Evolutionary conservation across 2,797 vertebrate genomes (phyloP), one percentile per base, ranked within the genome.

Genomic region (Gymnopithys bicolor): DNA sequence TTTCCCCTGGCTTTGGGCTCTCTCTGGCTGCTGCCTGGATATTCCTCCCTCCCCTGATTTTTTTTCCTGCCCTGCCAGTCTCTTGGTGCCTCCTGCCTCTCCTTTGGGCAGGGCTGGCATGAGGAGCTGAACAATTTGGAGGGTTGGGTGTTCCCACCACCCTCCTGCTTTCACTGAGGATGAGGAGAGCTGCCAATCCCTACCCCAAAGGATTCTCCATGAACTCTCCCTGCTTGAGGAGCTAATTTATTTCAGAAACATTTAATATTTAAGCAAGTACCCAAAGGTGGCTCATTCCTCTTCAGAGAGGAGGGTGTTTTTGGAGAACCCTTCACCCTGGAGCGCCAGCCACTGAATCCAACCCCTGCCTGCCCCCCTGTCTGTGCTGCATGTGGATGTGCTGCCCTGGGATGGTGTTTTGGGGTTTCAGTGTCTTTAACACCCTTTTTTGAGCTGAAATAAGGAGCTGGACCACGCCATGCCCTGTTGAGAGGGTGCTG

Each of bases 1-100:
- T 96, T 69, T 49, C 89, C 59, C 80, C 66, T 77, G 23, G 91
- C 80, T 76, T 71, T 49, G 85, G 63, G 75, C 92, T 92, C n/a
- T 70, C 53, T 32, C 81, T 87, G 81, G 41, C 94, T 96, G 90
- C 91, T 89, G 88, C 87, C 90, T 87, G 87, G 28, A 73, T 56
- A 4, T 62, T 63, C 30, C 60, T 49, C 4, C 77, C n/a, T 51
- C 7, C 24, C 69, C 21, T 1, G 4, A 30, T 51, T 30, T 30
- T 14, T 13, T 3, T 9, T 17, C 73, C 35, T 52, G 53, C 37
- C 81, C 77, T 48, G 28, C 24, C 4, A 6, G 9, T 33, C 39
- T 39, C n/a, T 49, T 5, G 24, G 48, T 84, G 59, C 49, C 39
- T 87, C 49, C 62, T 51, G 21, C 43, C 24, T 62, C 73, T 73